Conservation (phyloP, 2,888 invertebrate species). For the Pantelozetes paolii region DNA sequence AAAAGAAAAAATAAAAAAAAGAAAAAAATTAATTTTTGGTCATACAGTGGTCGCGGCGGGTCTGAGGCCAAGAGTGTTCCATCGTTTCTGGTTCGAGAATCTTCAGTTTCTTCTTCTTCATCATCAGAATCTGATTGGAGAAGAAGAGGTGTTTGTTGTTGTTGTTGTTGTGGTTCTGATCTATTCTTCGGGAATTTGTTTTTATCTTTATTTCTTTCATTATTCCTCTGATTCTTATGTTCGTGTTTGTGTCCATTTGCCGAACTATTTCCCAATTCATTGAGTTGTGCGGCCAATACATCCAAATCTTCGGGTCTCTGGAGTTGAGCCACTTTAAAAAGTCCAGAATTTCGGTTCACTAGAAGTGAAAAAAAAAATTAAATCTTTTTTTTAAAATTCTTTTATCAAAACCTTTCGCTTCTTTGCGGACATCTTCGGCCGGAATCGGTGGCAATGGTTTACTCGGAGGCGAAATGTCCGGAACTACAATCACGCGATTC, state of each 20-base stretch:
- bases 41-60: slow-evolving; percentile 87
- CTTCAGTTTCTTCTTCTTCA: slow-evolving; percentile 49
- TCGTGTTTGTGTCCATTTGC: too few species aligned
- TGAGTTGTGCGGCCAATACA: slow-evolving; percentile 89
- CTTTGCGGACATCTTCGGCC: too few species aligned
- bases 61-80: slow-evolving; percentile 93
- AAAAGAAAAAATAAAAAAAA: background rate
- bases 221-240: too few species aligned
- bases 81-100: slow-evolving; percentile 72
- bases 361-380: too few species aligned
- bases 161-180: background rate
- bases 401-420: too few species aligned
- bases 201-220: slow-evolving; percentile 30
- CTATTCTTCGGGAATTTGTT: background rate
- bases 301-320: slow-evolving; percentile 94
- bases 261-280: slow-evolving; percentile 87
- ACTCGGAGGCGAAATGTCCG: slow-evolving; percentile 71
- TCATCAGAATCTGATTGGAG: slow-evolving; percentile 49
- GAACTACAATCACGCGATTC: slow-evolving; percentile 61
- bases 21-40: slow-evolving; percentile 44
- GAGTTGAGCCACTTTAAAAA: slow-evolving; percentile 67
- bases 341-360: slow-evolving; percentile 72
- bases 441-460: slow-evolving; percentile 67
- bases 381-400: too few species aligned
- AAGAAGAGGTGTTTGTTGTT: slow-evolving; percentile 58